Evolutionary conservation across 2,797 vertebrate species (phyloP).

Genomic region (Diglossa cyanea): DNA sequence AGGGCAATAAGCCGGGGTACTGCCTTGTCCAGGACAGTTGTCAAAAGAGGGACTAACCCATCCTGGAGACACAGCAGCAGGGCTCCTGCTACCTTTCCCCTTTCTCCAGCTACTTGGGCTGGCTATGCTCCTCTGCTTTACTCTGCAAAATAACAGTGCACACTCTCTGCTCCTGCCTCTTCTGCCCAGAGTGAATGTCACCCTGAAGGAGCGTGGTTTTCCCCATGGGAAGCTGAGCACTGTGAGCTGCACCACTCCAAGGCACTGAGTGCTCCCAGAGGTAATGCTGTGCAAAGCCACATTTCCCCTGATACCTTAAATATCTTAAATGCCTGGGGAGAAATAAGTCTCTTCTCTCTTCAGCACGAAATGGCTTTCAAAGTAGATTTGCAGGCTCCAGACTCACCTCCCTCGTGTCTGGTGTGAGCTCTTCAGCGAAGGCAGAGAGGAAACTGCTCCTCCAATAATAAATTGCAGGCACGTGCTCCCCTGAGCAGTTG

Average conservation of each 20-base stretch:
- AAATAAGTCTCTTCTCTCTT: background rate
- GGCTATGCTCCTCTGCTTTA: background rate
- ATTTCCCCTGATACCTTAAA: background rate
- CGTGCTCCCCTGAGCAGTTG: background rate
- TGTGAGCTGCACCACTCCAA: background rate
- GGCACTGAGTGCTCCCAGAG: background rate
- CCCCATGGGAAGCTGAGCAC: background rate
- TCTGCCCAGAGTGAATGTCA: background rate
- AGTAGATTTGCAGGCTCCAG: slow-evolving; percentile 22
- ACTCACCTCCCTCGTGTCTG: slow-evolving; percentile 8
- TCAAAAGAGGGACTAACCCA: background rate
- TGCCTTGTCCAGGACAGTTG: background rate
- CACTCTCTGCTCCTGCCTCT: background rate
- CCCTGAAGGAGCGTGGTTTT: background rate
- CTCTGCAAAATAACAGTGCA: background rate
- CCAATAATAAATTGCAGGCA: slow-evolving; percentile 33
- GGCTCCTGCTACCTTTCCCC: background rate
- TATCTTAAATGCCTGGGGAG: background rate
- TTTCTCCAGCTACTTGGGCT: background rate
- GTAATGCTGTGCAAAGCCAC: background rate
- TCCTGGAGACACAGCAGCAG: background rate
- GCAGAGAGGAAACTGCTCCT: slow-evolving; percentile 9
- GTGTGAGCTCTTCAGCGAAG: background rate
- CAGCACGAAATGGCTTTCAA: background rate
- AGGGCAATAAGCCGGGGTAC: background rate